A percentile compares a stretch with the other conserved stretches of the same genome.
These are phyloP conservation scores for Lamellibrachia satsuma DNA, from an alignment of 2,888 invertebrate genomes.

Conservation along the genomic window DNA sequence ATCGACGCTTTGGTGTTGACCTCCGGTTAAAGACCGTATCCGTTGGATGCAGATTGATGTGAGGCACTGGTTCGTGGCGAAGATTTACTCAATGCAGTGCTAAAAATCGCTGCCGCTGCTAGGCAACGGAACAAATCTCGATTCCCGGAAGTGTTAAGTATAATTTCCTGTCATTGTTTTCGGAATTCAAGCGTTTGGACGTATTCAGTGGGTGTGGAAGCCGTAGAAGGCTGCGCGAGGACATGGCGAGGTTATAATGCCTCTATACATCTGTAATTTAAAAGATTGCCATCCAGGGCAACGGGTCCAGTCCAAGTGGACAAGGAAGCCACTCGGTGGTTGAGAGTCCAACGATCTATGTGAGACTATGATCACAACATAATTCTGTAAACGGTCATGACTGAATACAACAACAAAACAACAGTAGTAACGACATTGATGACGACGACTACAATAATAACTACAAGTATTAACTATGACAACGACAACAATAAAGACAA, in stretches of 20 bases:
- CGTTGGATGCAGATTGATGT: background rate
- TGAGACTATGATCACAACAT: no score
- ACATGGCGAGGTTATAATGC: no score
- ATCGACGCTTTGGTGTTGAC: background rate
- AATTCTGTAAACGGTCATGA: no score
- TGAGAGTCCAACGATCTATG: no score
- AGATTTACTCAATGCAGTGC: background rate
- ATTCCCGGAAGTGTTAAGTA: background rate
- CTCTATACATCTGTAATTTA: no score
- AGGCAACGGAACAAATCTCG: background rate
- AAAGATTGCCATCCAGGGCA: background rate
- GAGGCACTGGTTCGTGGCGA: background rate
- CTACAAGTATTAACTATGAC: background rate
- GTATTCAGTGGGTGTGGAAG: background rate
- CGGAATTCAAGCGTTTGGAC: background rate
- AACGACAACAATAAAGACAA: background rate
- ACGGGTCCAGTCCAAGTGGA: background rate
- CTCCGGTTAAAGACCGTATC: background rate
- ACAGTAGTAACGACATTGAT: background rate
- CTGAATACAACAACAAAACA: background rate
- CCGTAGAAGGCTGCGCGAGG: background rate
- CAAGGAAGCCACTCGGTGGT: background rate
- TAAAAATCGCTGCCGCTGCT: background rate
- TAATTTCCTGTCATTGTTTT: slow-evolving; percentile 1
- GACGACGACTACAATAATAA: background rate